Conservation (phyloP, 2,113 vertebrate species). For the Typhlomys cinereus region DNA sequence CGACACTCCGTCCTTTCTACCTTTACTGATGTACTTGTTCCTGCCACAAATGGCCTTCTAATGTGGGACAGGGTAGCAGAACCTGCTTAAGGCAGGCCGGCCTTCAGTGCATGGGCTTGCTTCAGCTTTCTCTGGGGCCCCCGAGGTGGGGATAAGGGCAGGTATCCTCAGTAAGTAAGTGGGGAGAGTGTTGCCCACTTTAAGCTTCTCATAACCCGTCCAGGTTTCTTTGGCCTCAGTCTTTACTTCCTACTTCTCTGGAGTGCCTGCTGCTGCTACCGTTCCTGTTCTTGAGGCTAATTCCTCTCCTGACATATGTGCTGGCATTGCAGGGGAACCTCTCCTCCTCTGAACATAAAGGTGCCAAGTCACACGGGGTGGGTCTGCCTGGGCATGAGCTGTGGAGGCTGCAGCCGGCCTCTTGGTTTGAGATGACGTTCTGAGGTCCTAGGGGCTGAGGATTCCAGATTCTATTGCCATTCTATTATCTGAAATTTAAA, state of each 20-base stretch:
- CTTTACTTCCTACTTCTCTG: not conserved
- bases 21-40: not conserved
- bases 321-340: not conserved
- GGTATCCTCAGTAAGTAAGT: not conserved
- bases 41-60: not conserved
- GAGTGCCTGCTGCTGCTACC: not conserved
- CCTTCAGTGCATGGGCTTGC: not conserved
- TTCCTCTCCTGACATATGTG: not conserved
- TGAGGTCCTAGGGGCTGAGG: not conserved
- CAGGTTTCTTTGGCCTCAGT: not conserved
- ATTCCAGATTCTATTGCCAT: conserved; percentile 27
- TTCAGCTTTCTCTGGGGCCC: not conserved
- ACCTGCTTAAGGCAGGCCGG: not conserved
- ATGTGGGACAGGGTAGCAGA: not conserved
- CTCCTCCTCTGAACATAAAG: not conserved
- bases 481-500: not conserved
- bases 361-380: not conserved
- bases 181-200: not conserved
- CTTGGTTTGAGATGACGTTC: not conserved
- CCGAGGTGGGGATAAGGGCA: too few relatives aligned
- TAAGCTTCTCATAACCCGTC: not conserved
- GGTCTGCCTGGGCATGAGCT: not conserved
- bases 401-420: not conserved
- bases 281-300: not conserved
- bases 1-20: not conserved